phyloP scores from a whole-genome alignment of 2,888 invertebrate species.

The Thelaira solivaga region DNA sequence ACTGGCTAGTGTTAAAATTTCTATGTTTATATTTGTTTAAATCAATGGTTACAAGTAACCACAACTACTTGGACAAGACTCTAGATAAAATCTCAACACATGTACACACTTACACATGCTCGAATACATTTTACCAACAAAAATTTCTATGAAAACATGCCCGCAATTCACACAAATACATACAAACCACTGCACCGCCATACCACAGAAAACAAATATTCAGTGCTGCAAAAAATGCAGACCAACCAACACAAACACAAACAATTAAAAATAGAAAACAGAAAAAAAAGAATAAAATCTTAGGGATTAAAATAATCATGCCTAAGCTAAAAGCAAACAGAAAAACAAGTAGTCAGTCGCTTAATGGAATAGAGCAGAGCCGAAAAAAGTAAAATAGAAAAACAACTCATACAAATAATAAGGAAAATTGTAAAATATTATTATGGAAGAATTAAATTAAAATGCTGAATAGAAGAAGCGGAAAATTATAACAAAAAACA shows the following conservation, averaged over 20 bases:
- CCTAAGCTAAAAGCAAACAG: conserved; percentile 27
- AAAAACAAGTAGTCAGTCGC: not conserved
- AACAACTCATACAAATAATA: conserved; percentile 34
- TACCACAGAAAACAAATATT: conserved; percentile 28
- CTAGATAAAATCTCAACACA: not conserved
- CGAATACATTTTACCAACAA: no score
- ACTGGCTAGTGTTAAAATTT: conserved; percentile 44
- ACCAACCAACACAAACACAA: conserved; percentile 3
- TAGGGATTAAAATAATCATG: conserved; percentile 52
- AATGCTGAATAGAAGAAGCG: conserved; percentile 71
- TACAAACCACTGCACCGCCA: conserved; percentile 32
- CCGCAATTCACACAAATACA: conserved; percentile 36
- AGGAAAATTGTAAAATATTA: conserved; percentile 59
- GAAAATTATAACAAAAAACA: conserved; percentile 68
- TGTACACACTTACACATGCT: not conserved
- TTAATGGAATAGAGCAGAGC: not conserved
- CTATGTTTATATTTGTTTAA: conserved; percentile 57
- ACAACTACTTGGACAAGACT: conserved; percentile 53
- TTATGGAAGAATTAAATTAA: conserved; percentile 71
- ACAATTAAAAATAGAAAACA: not conserved
- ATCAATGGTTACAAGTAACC: conserved; percentile 56
- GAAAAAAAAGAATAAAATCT: conserved; percentile 30
- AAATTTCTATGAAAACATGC: conserved; percentile 11
- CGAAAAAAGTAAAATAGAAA: not conserved
- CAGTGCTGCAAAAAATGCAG: conserved; percentile 22